Conservation (phyloP, 2,888 invertebrate genomes). For the Norana najaformis region DNA sequence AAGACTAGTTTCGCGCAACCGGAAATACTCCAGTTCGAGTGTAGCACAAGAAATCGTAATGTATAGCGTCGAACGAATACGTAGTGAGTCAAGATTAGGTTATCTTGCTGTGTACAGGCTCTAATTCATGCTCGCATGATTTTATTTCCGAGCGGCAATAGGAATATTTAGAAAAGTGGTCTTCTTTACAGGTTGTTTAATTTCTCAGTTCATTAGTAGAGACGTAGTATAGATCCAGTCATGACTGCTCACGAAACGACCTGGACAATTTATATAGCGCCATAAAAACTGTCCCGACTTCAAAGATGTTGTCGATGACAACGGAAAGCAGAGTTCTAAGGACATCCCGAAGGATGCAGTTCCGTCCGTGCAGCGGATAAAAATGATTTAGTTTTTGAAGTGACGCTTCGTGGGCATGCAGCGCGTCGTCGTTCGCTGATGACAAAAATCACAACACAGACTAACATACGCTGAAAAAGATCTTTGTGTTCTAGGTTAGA, state of each 20-base stretch:
- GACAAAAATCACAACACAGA: background rate
- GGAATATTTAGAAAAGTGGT: background rate
- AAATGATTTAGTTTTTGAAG: background rate
- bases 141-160: background rate
- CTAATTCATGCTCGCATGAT: background rate
- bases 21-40: background rate
- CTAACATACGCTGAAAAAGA: background rate
- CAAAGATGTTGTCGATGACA: background rate
- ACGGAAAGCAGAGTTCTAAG: background rate
- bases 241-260: background rate
- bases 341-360: background rate
- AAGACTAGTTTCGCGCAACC: background rate
- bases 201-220: background rate
- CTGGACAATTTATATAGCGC: constrained; percentile 13
- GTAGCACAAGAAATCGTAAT: background rate
- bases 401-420: background rate
- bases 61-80: background rate
- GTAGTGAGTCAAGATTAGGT: background rate
- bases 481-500: background rate
- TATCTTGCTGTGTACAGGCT: background rate
- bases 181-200: constrained; percentile 13
- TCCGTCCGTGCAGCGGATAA: background rate
- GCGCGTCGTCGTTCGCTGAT: background rate
- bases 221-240: background rate
- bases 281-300: background rate